Evolutionary conservation across 2,888 invertebrate genomes (phyloP).

Genomic region (Rhogogaster chlorosoma): DNA sequence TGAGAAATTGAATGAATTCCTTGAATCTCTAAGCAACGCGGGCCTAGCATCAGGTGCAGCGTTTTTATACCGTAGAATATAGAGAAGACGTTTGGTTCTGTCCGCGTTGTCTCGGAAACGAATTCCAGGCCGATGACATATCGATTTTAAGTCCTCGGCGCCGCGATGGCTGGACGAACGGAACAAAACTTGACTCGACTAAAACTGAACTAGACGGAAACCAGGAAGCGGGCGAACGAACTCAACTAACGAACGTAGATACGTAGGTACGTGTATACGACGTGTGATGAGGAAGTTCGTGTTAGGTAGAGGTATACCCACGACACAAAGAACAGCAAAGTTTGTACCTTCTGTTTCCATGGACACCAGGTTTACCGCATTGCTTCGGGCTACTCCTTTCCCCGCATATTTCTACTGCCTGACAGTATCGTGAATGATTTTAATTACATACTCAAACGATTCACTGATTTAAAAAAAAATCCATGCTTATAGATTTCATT

Average conservation of each 20-base stretch:
- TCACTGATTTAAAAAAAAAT: no score
- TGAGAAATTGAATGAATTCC: no score
- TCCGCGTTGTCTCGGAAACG: slow-evolving; percentile 55
- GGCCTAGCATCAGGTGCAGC: not conserved
- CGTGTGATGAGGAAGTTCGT: not conserved
- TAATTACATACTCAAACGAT: no score
- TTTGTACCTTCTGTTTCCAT: slow-evolving; percentile 43
- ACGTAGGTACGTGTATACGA: no score
- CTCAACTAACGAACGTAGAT: not conserved
- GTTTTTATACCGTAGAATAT: not conserved
- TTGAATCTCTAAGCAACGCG: no score
- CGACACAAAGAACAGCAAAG: slow-evolving; percentile 3
- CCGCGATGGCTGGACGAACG: slow-evolving; percentile 62
- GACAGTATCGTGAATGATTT: not conserved
- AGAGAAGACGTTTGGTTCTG: not conserved
- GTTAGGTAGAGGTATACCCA: not conserved
- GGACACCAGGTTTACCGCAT: not conserved
- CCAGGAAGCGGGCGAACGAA: not conserved
- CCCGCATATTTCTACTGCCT: not conserved
- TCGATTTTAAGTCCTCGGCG: slow-evolving; percentile 66
- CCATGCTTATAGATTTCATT: no score
- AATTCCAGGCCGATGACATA: slow-evolving; percentile 67
- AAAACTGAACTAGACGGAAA: not conserved
- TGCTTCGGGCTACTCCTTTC: not conserved
- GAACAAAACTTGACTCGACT: slow-evolving; percentile 61